Percentiles rank a stretch among this genome's conserved stretches.
These are phyloP conservation scores for Phenganax stokvisi DNA, from an alignment of 92 coral and sea anemone species.

Conservation along the genomic window DNA sequence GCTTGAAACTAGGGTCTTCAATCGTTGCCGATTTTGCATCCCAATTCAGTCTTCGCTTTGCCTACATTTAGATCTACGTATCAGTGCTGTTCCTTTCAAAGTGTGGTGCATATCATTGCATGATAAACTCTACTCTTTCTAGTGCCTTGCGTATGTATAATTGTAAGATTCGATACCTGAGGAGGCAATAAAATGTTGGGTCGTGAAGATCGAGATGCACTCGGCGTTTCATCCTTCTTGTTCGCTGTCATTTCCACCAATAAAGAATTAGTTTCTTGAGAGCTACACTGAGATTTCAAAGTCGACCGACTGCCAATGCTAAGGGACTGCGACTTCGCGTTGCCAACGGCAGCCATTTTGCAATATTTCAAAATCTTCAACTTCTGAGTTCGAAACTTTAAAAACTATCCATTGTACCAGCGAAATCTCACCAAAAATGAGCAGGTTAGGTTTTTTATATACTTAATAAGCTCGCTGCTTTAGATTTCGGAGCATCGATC, in stretches of 20 bases:
- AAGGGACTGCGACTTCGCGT: neutral
- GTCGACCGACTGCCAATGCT: no score
- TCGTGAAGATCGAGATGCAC: constrained; percentile 46
- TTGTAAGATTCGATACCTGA: constrained; percentile 27
- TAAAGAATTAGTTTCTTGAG: neutral
- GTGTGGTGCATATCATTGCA: no score
- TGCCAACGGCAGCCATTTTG: constrained; percentile 35
- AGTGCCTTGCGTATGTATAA: neutral
- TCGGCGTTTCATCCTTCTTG: neutral
- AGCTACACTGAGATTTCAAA: no score
- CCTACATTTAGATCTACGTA: constrained; percentile 41
- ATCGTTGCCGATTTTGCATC: constrained; percentile 61
- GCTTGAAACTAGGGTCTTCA: constrained; percentile 51
- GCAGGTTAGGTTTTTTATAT: neutral
- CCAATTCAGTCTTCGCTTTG: constrained; percentile 83
- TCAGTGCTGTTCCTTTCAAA: neutral
- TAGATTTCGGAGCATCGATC: neutral
- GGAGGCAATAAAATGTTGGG: constrained; percentile 40
- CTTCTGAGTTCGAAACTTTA: neutral
- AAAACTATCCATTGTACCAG: constrained; percentile 2
- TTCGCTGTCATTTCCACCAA: constrained; percentile 9
- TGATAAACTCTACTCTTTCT: neutral
- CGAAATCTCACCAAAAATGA: neutral
- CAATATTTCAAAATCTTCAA: constrained; percentile 15
- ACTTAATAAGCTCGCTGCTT: neutral